phyloP scores from a whole-genome alignment of 2,797 vertebrate genomes.

The Helostoma temminkii region DNA sequence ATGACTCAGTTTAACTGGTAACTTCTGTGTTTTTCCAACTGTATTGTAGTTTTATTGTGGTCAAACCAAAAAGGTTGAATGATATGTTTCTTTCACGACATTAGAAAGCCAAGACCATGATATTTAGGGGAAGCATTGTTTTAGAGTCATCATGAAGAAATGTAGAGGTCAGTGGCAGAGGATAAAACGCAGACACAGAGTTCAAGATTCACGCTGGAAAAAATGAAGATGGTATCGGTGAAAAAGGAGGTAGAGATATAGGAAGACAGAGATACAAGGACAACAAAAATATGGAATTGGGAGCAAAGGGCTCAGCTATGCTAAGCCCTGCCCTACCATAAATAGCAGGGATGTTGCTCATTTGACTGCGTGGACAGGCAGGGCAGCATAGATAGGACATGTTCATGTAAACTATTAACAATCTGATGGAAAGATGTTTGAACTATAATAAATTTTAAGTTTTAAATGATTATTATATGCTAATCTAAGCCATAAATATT shows the following conservation, averaged over 20 bases:
- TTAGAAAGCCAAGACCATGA: neutral
- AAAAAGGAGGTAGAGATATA: neutral
- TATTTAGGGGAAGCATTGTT: neutral
- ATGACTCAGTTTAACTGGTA: neutral
- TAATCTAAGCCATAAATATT: no score
- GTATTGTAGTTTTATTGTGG: neutral
- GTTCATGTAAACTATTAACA: neutral
- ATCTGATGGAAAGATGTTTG: neutral
- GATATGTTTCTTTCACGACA: neutral
- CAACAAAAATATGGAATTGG: neutral
- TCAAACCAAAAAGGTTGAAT: slow-evolving; percentile 7
- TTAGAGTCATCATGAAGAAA: slow-evolving; percentile 4
- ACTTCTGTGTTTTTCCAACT: neutral
- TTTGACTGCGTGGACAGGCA: neutral
- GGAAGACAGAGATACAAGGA: neutral
- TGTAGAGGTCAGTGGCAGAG: neutral
- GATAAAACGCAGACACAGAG: neutral
- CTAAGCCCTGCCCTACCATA: neutral
- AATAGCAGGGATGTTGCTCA: slow-evolving; percentile 2
- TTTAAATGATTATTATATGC: neutral
- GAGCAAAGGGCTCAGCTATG: slow-evolving; percentile 11
- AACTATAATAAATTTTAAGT: neutral
- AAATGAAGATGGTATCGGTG: slow-evolving; percentile 2
- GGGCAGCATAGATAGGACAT: neutral
- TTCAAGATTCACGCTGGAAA: slow-evolving; percentile 10